These are phyloP conservation scores for Lophius piscatorius DNA, from an alignment of 2,113 vertebrate genomes.

Conservation along the genomic window DNA sequence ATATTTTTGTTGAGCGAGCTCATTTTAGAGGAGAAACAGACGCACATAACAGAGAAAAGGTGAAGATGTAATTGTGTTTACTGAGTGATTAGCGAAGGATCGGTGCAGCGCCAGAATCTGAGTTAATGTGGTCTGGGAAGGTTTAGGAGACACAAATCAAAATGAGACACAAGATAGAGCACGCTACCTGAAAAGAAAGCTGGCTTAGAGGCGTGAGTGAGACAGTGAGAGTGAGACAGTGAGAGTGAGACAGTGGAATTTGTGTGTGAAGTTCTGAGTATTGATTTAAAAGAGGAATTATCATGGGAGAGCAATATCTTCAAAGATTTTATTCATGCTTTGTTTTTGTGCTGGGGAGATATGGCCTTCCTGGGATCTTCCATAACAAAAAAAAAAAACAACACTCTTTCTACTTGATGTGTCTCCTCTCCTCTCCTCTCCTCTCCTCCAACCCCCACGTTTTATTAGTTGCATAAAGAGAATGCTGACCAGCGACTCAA, in stretches of 20 bases:
- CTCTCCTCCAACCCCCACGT: conserved; percentile 12
- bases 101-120: not conserved
- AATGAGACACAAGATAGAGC: not conserved
- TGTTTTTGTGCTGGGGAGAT: conserved; percentile 51
- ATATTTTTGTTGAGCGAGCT: not conserved
- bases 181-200: too few relatives aligned
- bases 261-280: conserved; percentile 55
- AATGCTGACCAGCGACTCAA: conserved; percentile 33
- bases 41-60: not conserved
- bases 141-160: too few relatives aligned
- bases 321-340: conserved; percentile 59
- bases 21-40: not conserved
- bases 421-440: not conserved
- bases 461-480: conserved; percentile 34
- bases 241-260: conserved; percentile 31
- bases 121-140: not conserved
- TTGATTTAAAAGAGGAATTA: conserved; percentile 56
- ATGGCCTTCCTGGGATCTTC: conserved; percentile 35
- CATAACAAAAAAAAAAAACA: too few relatives aligned
- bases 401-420: too few relatives aligned
- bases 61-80: not conserved
- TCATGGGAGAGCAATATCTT: conserved; percentile 36
- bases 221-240: too few relatives aligned
- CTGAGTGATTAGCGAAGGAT: conserved; percentile 7
- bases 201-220: too few relatives aligned